Percentiles rank a stretch among this genome's conserved stretches.
phyloP scores from a whole-genome alignment of 2,113 vertebrate species.

The Hassar affinis region DNA sequence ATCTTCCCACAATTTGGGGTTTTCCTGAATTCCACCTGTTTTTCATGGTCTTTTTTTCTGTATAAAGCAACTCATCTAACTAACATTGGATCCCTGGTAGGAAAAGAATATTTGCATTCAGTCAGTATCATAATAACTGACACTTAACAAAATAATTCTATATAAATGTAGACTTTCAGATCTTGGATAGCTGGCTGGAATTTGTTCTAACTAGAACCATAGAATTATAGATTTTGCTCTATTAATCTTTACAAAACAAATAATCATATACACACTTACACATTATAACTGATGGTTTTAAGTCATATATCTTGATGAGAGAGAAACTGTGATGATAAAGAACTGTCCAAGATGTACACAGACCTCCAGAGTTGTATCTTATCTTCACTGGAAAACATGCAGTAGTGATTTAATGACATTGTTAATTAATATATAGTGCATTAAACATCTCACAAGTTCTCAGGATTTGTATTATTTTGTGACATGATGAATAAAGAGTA shows the following conservation, averaged over 20 bases:
- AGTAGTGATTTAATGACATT: conserved; percentile 16
- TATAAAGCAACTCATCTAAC: background rate
- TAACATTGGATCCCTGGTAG: no score
- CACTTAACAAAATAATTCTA: background rate
- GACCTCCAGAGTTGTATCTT: conserved; percentile 2
- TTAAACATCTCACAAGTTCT: conserved; percentile 9
- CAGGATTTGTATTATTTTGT: background rate
- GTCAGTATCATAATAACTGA: background rate
- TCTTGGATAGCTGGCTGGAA: background rate
- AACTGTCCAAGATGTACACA: conserved; percentile 6
- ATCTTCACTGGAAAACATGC: conserved; percentile 21
- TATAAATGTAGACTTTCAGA: background rate
- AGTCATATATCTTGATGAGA: background rate
- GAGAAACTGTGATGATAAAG: conserved; percentile 19
- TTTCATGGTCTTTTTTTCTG: background rate
- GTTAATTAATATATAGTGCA: conserved; percentile 23
- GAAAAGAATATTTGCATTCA: background rate
- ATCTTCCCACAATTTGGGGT: background rate
- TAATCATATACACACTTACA: background rate
- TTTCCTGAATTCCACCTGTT: conserved; percentile 1
- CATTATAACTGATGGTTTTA: background rate
- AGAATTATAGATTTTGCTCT: background rate
- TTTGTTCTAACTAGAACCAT: background rate
- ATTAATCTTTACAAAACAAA: background rate
- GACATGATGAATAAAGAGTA: background rate